These are phyloP conservation scores for Coenobita brevimanus DNA, from an alignment of 1,140 invertebrate species.

Conservation along the genomic window DNA sequence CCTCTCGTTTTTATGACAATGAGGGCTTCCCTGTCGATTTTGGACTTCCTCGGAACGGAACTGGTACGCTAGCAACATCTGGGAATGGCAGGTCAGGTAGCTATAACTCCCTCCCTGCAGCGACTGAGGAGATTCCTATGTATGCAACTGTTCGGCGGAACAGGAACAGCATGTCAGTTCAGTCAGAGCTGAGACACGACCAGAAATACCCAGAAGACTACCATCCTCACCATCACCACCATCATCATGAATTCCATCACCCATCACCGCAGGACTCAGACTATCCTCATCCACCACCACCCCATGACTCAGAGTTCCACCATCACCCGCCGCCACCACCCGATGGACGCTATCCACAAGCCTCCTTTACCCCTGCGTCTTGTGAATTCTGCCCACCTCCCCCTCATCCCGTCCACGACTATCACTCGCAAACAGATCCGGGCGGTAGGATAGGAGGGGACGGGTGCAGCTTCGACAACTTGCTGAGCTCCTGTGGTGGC, in stretches of 20 bases:
- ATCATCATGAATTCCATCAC: constrained; percentile 42
- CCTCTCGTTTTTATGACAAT: constrained; percentile 51
- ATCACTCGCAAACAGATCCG: constrained; percentile 16
- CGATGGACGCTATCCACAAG: constrained; percentile 61
- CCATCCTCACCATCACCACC: constrained; percentile 31
- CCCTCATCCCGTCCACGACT: constrained; percentile 30
- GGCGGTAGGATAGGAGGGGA: constrained; percentile 60
- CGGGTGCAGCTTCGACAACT: constrained; percentile 68
- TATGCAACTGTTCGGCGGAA: constrained; percentile 54
- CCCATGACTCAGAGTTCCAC: constrained; percentile 31
- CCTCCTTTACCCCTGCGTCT: constrained; percentile 35
- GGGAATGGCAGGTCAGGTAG: constrained; percentile 30
- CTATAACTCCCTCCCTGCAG: constrained; percentile 48
- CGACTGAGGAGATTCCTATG: constrained; percentile 31
- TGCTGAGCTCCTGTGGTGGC: constrained; percentile 57
- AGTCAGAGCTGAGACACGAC: constrained; percentile 52
- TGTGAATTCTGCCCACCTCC: constrained; percentile 56
- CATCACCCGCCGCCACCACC: not conserved
- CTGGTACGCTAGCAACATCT: not conserved
- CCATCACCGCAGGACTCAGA: constrained; percentile 12
- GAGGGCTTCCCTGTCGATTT: constrained; percentile 50
- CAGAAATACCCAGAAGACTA: constrained; percentile 58
- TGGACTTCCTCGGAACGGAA: constrained; percentile 42
- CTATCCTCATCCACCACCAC: not conserved
- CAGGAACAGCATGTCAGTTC: constrained; percentile 7